Evolutionary conservation across 2,113 vertebrate species (phyloP).

Genomic region (Vidua chalybeata): DNA sequence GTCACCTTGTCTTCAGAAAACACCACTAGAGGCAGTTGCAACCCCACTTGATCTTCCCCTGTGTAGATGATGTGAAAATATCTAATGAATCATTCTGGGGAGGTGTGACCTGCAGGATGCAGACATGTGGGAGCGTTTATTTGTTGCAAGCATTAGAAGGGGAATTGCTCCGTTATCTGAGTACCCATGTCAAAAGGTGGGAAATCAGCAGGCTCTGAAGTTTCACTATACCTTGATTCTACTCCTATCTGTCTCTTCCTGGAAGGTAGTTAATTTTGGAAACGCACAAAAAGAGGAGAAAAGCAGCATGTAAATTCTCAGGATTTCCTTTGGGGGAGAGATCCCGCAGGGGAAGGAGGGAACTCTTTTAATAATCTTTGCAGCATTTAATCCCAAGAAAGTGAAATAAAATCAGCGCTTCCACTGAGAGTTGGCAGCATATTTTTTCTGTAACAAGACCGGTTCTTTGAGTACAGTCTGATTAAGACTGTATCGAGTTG

Average conservation of each 20-base stretch:
- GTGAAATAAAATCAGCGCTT: background rate
- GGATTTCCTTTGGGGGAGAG: background rate
- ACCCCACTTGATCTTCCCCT: background rate
- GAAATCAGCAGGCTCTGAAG: background rate
- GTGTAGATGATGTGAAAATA: slow-evolving; percentile 23
- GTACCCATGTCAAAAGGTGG: background rate
- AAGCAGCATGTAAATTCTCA: background rate
- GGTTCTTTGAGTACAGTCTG: slow-evolving; percentile 26
- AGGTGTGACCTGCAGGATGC: slow-evolving; percentile 7
- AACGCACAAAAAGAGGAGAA: background rate
- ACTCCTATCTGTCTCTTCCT: background rate
- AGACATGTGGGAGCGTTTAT: background rate
- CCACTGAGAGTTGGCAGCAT: background rate
- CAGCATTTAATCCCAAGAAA: slow-evolving; percentile 9
- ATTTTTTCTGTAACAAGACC: slow-evolving; percentile 1
- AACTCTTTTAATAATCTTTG: background rate
- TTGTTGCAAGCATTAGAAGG: background rate
- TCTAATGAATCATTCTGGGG: background rate
- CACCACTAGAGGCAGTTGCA: slow-evolving; percentile 9
- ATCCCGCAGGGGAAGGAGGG: background rate
- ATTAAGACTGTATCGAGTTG: slow-evolving; percentile 58
- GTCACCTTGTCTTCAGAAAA: background rate
- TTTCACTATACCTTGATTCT: background rate
- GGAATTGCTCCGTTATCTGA: background rate
- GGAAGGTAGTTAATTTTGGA: background rate